These are phyloP conservation scores for Hemibagrus guttatus DNA, from an alignment of 2,797 vertebrate genomes.

Conservation along the genomic window DNA sequence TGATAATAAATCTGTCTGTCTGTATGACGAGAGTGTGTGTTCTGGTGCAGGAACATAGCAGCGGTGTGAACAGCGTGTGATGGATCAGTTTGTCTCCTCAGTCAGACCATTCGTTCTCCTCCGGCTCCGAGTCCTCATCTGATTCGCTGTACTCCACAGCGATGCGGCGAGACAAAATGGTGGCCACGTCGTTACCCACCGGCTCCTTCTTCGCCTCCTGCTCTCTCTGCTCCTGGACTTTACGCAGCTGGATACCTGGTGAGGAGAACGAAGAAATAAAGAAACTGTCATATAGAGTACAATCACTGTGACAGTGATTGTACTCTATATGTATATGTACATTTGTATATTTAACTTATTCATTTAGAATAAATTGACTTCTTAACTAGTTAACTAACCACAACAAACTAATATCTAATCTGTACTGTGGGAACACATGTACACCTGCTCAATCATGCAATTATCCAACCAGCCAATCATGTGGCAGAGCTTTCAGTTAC, in stretches of 20 bases:
- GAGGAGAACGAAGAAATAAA: background rate
- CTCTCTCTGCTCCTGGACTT: constrained; percentile 87
- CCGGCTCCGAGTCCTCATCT: constrained; percentile 85
- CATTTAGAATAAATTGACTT: background rate
- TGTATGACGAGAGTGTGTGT: constrained; percentile 38
- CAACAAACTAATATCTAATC: background rate
- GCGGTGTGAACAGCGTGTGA: constrained; percentile 30
- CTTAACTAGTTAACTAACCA: background rate
- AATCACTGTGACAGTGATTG: too few species aligned
- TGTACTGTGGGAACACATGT: background rate
- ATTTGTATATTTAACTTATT: background rate
- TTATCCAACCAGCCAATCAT: background rate
- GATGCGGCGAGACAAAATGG: constrained; percentile 84
- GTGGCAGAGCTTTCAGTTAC: background rate
- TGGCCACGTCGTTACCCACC: constrained; percentile 84
- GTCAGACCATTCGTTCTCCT: constrained; percentile 90
- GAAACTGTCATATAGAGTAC: too few species aligned
- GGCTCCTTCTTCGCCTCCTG: constrained; percentile 89
- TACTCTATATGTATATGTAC: too few species aligned
- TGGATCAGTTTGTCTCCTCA: constrained; percentile 56
- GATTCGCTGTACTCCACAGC: constrained; percentile 89
- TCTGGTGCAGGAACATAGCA: constrained; percentile 48
- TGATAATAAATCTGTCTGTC: background rate
- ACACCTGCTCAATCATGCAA: background rate
- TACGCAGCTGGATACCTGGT: constrained; percentile 84